Evolutionary conservation across 2,797 vertebrate species (phyloP).

Genomic region (Rhinophrynus dorsalis): DNA sequence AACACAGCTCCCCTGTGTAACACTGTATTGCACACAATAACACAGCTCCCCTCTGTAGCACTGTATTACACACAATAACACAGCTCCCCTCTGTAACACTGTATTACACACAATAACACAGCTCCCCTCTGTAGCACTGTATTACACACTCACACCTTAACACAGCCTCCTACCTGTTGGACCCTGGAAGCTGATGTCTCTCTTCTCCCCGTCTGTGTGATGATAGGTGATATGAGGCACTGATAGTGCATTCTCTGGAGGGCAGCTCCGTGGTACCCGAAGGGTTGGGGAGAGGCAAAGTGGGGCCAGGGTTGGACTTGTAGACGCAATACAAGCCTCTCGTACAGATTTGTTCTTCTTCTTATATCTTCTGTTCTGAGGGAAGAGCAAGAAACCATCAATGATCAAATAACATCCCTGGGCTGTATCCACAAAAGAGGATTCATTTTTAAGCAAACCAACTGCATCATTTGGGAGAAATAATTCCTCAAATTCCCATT

Average conservation of each 20-base stretch:
- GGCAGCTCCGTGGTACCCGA: neutral
- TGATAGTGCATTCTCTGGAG: constrained; percentile 67
- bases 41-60: too few relatives aligned
- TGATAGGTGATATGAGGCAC: constrained; percentile 84
- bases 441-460: too few relatives aligned
- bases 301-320: constrained; percentile 49
- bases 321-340: constrained; percentile 69
- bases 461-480: too few relatives aligned
- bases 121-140: too few relatives aligned
- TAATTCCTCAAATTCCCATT: too few relatives aligned
- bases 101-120: too few relatives aligned
- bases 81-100: too few relatives aligned
- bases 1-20: too few relatives aligned
- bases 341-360: constrained; percentile 70
- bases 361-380: constrained; percentile 77
- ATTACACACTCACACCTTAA: too few relatives aligned
- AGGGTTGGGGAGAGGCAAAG: constrained; percentile 10
- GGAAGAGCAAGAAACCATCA: constrained; percentile 41
- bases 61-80: too few relatives aligned
- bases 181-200: constrained; percentile 68
- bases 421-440: too few relatives aligned
- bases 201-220: constrained; percentile 75
- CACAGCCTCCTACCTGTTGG: constrained; percentile 52
- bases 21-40: too few relatives aligned
- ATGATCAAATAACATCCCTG: constrained; percentile 9